Percentiles rank a stretch among this genome's conserved stretches.
These are phyloP conservation scores for Eptesicus fuscus DNA, from an alignment of 2,113 vertebrate species.

Conservation along the genomic window DNA sequence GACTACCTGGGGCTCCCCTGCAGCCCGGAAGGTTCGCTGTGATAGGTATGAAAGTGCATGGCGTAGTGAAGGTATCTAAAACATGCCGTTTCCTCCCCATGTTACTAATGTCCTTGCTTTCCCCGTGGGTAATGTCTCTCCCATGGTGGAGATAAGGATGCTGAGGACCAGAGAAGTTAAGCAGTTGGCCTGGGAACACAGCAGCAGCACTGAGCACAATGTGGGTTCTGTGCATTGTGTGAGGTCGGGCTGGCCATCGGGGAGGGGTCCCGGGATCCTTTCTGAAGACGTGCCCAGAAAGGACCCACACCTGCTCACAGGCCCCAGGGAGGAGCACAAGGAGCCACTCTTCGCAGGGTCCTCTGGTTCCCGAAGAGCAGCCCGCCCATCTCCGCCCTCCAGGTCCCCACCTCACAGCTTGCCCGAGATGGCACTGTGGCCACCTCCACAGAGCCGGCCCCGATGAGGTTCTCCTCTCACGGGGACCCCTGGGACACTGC, in stretches of 20 bases:
- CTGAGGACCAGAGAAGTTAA: background rate
- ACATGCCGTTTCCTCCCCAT: background rate
- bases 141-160: background rate
- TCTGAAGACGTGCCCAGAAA: background rate
- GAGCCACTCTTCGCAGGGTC: rapidly evolving
- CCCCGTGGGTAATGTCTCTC: background rate
- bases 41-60: background rate
- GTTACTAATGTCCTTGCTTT: background rate
- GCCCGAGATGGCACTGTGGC: background rate
- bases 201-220: background rate
- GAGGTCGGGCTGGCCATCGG: rapidly evolving
- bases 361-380: background rate
- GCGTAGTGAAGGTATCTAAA: background rate
- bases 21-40: background rate
- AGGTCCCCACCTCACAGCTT: background rate
- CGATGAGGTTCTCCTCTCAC: constrained; percentile 56
- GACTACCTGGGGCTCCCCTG: background rate
- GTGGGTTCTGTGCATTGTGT: background rate
- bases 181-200: background rate
- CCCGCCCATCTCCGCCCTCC: rapidly evolving
- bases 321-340: background rate
- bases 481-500: constrained; percentile 64
- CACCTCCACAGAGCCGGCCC: constrained; percentile 52
- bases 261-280: background rate
- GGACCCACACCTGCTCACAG: background rate